Base-by-base conservation (phyloP, 2,113 vertebrate species). In the Petrocephalus zakoni region DNA sequence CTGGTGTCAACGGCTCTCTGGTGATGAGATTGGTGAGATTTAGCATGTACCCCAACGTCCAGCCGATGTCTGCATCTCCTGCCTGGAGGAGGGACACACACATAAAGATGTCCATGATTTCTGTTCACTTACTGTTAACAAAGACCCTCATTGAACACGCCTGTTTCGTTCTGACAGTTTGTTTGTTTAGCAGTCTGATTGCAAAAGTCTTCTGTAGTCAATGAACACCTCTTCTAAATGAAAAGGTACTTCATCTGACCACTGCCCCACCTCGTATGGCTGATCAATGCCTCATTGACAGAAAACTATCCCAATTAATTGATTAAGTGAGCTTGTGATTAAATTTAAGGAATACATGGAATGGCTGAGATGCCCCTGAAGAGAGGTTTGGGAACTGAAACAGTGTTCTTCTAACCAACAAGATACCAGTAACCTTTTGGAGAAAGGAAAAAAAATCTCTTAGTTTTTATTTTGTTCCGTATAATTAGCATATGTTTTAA, bases 21-120 rank as follows among this genome's bases (percentile, higher is more conserved):
- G 92, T 85, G 87, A 94, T 92, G 87, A 93, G 81, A 82, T 93
- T 93, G 81, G 93, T 92, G 82, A 92, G 90, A 87, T 93, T 94
- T 34, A 94, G 91, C 93, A 94, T 94, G 87, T 93, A 94, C 21
- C 93, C 93, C 90, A 94, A 68, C 5, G 93, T 94, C 93, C 93
- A 94, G 34, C 93, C 93, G 78, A 93, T 88, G 49, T 93, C 92
- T 29, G 89, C 92, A 56, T 92, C 89, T 29, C 89, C 92, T 22
- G 91, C 93, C 93, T 93, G 92, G 53, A 87, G 89, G n/a, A 47
- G 13, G 58, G 83, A 75, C 34, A 90, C 46, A 61, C 64, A 87
- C 53, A 87, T 19, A 87, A 87, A 42, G 19, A n/a, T 58, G 19
- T 10, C 55, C 17, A 37, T 86, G 4, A 10, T 86, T 51, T 55